Conservation (phyloP, 2,888 invertebrate genomes). For the Osmoderma eremita region DNA sequence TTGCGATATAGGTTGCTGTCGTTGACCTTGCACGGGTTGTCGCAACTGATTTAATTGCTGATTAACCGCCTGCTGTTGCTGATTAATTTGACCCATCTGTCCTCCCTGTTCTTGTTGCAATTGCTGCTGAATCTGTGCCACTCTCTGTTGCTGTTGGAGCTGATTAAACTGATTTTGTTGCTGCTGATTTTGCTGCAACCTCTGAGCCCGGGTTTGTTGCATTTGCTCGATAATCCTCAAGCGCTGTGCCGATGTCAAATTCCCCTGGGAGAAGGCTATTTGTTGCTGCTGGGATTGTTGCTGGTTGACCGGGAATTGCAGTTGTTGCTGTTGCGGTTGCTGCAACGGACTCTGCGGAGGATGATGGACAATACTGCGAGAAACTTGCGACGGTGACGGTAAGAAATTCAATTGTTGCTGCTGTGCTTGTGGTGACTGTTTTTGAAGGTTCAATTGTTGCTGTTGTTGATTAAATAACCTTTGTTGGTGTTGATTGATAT, state of each 20-base stretch:
- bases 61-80: conserved; percentile 41
- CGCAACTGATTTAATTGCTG: conserved; percentile 49
- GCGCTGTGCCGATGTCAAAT: conserved; percentile 34
- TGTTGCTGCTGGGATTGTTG: conserved; percentile 7
- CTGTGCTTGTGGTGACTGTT: conserved; percentile 39
- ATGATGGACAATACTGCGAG: conserved; percentile 61
- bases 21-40: conserved; percentile 63
- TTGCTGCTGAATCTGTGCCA: conserved; percentile 21
- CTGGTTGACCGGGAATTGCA: conserved; percentile 36
- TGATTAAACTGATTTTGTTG: conserved; percentile 39
- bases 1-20: conserved; percentile 46
- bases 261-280: conserved; percentile 25
- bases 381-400: conserved; percentile 53
- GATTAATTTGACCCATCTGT: conserved; percentile 28
- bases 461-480: conserved; percentile 42
- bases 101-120: conserved; percentile 32
- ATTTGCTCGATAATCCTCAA: conserved; percentile 42
- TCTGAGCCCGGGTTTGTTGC: conserved; percentile 42
- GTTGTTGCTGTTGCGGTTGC: conserved; percentile 64
- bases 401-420: conserved; percentile 42
- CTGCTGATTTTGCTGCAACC: conserved; percentile 32
- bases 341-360: conserved; percentile 53
- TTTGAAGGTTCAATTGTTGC: conserved; percentile 48
- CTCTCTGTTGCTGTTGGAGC: conserved; percentile 35
- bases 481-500: conserved; percentile 50